Evolutionary conservation across 1,140 invertebrate genomes (phyloP).

Genomic region (Brachionus rubens): DNA sequence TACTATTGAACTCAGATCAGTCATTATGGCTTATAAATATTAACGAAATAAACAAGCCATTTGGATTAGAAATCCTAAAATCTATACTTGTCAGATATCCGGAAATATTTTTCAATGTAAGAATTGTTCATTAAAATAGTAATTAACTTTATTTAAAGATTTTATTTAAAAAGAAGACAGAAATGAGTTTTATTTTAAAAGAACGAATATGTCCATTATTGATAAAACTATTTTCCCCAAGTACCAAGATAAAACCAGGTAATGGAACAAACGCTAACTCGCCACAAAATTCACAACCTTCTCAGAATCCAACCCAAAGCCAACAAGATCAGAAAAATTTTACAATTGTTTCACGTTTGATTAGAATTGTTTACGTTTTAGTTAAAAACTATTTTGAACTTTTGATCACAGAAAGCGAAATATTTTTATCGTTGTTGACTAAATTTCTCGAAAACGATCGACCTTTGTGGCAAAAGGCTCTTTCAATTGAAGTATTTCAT

Average conservation of each 20-base stretch:
- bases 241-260: conserved; percentile 57
- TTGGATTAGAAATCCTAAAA: conserved; percentile 42
- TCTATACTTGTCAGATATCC: conserved; percentile 43
- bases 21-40: conserved; percentile 37
- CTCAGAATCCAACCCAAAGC: conserved; percentile 51
- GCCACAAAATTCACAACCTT: conserved; percentile 55
- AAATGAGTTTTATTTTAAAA: conserved; percentile 90
- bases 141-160: conserved; percentile 47
- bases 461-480: conserved; percentile 86
- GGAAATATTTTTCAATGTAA: conserved; percentile 44
- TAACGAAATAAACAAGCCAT: conserved; percentile 40
- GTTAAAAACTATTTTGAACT: conserved; percentile 88
- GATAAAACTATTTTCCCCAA: conserved; percentile 94
- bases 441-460: conserved; percentile 96
- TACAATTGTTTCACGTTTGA: conserved; percentile 87
- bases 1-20: conserved; percentile 39
- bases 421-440: conserved; percentile 90
- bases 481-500: conserved; percentile 90
- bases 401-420: conserved; percentile 95
- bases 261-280: conserved; percentile 49
- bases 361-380: conserved; percentile 85
- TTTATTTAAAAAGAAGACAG: conserved; percentile 72
- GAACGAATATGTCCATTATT: conserved; percentile 94
- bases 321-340: conserved; percentile 87
- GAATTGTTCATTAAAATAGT: no score